Conservation (phyloP, 2,113 vertebrate species). For the Phaetusa simplex region DNA sequence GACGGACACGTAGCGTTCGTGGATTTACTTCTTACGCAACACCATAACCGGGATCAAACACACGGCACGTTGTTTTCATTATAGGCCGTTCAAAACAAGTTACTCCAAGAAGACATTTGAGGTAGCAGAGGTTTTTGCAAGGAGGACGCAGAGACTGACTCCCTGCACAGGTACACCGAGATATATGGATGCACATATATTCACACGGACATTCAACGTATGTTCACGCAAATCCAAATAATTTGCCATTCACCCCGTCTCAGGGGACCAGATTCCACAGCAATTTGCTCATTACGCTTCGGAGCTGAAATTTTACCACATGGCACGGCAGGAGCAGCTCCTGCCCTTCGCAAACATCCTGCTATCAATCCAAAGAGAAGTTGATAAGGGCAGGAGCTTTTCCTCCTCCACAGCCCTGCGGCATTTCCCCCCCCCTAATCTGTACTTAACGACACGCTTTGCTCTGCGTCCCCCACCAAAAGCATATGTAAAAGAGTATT, state of each 20-base stretch:
- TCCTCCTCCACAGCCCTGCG: neutral
- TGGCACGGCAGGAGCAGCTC: neutral
- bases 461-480: neutral
- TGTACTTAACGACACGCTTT: neutral
- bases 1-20: neutral
- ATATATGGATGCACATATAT: fast-evolving
- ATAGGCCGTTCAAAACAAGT: neutral
- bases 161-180: neutral
- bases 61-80: neutral
- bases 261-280: neutral
- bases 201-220: fast-evolving
- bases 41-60: neutral
- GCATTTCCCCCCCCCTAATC: neutral
- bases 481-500: neutral
- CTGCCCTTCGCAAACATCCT: neutral
- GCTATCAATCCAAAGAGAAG: neutral
- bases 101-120: neutral
- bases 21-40: neutral
- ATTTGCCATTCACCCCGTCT: neutral
- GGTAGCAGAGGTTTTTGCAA: neutral
- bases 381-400: neutral
- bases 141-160: neutral
- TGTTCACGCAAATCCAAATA: neutral
- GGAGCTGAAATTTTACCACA: neutral
- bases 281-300: neutral